Base-by-base conservation (phyloP, 2,888 invertebrate species). In the Andrena bucephala region DNA sequence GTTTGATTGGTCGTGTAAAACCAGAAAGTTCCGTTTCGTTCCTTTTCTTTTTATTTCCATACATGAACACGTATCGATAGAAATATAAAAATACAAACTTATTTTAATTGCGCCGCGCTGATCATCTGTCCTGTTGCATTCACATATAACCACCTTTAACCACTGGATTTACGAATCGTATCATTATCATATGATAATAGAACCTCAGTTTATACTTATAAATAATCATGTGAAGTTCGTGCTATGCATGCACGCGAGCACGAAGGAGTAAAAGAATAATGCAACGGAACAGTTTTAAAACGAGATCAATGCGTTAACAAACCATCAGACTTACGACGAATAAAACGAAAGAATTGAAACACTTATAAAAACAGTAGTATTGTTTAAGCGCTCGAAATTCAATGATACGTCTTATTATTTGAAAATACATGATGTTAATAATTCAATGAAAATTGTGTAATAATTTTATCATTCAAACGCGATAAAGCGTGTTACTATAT, bases 381-480 rank as follows among this genome's bases (percentile, higher is more conserved):
- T 75, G 71, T 77, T 86, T 81, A 80, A 76, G 70, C 62, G 70
- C 84, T 77, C 77, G 66, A 84, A 89, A 85, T 70, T 81, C 60
- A 80, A 81, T 78, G 65, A 87, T 87, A 87, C 81, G 81, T 88
- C 85, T 68, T 81, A 71, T 85, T 87, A 85, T 82, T 79, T 85
- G 81, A 77, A 87, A 90, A 89, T 89, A 87, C 71, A 90, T 76
- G 82, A 87, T 77, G 76, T 86, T 85, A 69, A 85, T 81, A 87
- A 79, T 81, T 77, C 62, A 65, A 65, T 54, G 6, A 71, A 81
- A 78, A 50, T 33, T 13, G 57, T 70, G 31, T 63, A 52, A 57
- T 59, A 24, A 48, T 91, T 90, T 72, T 87, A 85, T 1, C 20
- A 29, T 52, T 48, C 52, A 16, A 42, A 42, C 42, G 42, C 42